Base-by-base conservation (phyloP, 2,888 invertebrate species). In the Aleiodes testaceus region DNA sequence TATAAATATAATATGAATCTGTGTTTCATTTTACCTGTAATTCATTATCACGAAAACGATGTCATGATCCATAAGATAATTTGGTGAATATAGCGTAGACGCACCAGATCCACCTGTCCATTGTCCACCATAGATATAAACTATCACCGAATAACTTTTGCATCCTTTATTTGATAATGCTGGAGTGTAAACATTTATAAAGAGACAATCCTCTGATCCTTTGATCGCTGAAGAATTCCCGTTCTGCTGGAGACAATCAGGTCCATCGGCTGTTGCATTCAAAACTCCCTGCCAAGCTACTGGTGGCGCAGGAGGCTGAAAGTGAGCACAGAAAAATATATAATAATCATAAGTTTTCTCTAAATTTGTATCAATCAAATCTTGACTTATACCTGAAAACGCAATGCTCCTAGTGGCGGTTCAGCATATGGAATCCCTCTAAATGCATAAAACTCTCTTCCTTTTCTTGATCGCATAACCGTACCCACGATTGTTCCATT, bases 141-240 rank as follows among this genome's bases (percentile, higher is more conserved):
- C 44, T 44, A 61, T 61, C 3, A 61, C 79, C n/a, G 90, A 89
- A 52, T 91, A 91, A 0, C 91, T 91, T 1, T 93, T 36, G 16
- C 18, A 4, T 86, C 87, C 0, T 74, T 86, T 86, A 42, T 11
- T 14, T 3, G 63, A n/a, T 87, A 84, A 76, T 88, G 89, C 1
- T 91, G 91, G 0, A 90, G 63, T 89, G 86, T 90, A 91, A 0
- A 92, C 88, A 82, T 95, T 95, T 5, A 95, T 87, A 75, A 93
- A 94, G 5, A 95, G 89, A 80, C 95, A 95, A 83, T 95, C 94
- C 87, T 95, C 95, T 76, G 90, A 90, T 0, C 94, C 94, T 69
- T 90, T 90, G 53, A 93, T 86, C 63, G 89, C 84, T 85, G 81
- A 91, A 92, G 0, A 92, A 91, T n/a, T n/a, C n/a, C n/a, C n/a